Evolutionary conservation across 2,797 vertebrate species (phyloP).

Genomic region (Pseudomugil tenellus): DNA sequence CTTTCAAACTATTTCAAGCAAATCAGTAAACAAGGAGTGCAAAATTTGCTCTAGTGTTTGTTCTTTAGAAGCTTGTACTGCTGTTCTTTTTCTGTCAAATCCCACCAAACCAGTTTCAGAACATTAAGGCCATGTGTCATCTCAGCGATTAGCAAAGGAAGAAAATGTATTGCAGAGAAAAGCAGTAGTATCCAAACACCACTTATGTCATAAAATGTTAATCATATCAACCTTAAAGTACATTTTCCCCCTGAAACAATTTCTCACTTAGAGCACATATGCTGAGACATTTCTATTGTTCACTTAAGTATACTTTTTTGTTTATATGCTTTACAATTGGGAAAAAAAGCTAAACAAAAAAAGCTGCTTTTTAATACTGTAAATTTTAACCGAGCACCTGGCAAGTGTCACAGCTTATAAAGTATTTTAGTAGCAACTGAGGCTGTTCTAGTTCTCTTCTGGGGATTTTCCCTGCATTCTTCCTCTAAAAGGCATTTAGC

Average conservation of each 20-base stretch:
- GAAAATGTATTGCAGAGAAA: background rate
- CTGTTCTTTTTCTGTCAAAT: constrained; percentile 13
- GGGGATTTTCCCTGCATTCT: background rate
- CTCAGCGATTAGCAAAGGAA: constrained; percentile 6
- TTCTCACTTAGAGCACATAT: background rate
- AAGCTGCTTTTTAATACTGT: background rate
- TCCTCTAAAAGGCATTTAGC: background rate
- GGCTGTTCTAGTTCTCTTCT: background rate
- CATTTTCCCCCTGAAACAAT: background rate
- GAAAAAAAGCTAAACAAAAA: background rate
- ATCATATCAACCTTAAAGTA: background rate
- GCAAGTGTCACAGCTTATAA: background rate
- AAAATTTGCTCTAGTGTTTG: constrained; percentile 32
- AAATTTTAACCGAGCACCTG: too few relatives aligned
- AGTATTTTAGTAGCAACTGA: background rate
- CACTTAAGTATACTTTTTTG: background rate
- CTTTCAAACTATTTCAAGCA: constrained; percentile 48
- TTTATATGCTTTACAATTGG: background rate
- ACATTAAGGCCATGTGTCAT: constrained; percentile 25
- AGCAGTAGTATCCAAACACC: background rate
- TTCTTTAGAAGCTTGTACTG: constrained; percentile 18
- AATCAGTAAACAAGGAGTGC: constrained; percentile 45
- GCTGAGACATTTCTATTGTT: background rate
- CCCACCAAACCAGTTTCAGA: constrained; percentile 57
- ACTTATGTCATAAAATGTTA: background rate